A percentile compares a stretch with the other conserved stretches of the same genome.
These are phyloP conservation scores for Scaptomyza graminum DNA, from an alignment of 1,140 invertebrate genomes.

Conservation along the genomic window DNA sequence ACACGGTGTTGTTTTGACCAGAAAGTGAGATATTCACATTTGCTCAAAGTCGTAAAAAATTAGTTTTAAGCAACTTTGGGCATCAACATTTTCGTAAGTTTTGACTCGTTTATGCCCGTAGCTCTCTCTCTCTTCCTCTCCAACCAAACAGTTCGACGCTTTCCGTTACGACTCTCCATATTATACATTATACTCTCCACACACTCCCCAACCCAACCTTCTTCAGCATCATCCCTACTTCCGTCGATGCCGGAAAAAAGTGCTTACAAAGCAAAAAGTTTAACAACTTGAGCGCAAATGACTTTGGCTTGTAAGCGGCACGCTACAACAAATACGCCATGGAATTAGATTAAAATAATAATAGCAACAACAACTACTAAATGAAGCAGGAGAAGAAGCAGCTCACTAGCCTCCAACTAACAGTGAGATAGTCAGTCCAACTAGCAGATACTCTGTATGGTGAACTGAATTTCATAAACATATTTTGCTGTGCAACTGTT, in stretches of 20 bases:
- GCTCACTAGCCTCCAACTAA: conserved; percentile 1
- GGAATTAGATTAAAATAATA: conserved; percentile 70
- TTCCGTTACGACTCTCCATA: conserved; percentile 28
- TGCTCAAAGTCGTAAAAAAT: conserved; percentile 58
- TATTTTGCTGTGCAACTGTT: too few relatives aligned
- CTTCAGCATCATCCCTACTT: conserved; percentile 33
- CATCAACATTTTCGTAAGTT: conserved; percentile 72
- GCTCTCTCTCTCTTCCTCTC: too few relatives aligned
- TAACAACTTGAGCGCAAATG: conserved; percentile 75
- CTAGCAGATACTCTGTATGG: too few relatives aligned
- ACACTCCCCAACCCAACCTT: neutral
- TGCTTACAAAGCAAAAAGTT: conserved; percentile 75
- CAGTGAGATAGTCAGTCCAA: too few relatives aligned
- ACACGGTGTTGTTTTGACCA: conserved; percentile 29
- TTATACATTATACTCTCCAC: conserved; percentile 1
- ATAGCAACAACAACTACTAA: conserved; percentile 32
- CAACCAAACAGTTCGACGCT: too few relatives aligned
- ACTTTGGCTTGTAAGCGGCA: conserved; percentile 74
- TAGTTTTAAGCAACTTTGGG: conserved; percentile 62
- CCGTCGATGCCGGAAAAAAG: conserved; percentile 71
- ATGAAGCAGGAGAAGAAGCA: conserved; percentile 8
- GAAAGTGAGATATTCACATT: conserved; percentile 5
- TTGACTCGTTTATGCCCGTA: conserved; percentile 53
- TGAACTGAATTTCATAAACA: too few relatives aligned
- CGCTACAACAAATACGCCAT: conserved; percentile 68